Evolutionary conservation across 2,797 vertebrate species (phyloP), one percentile per base, ranked within the genome.

Genomic region (Adelosebastes latens): DNA sequence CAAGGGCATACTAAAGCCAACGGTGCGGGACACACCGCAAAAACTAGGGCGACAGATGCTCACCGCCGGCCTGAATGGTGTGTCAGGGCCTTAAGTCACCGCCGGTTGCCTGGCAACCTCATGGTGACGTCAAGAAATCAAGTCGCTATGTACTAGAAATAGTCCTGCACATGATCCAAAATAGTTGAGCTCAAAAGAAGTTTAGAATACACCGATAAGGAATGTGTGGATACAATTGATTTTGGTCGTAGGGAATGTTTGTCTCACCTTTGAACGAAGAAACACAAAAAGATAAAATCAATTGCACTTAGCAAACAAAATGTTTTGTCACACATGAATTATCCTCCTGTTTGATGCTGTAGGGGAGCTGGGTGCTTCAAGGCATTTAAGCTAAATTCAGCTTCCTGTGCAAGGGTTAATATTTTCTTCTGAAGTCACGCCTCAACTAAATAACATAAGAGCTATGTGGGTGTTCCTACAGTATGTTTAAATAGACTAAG

Each of bases 401-500:
- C 10, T 4, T 7, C 13, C n/a, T 49, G 10, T 78, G 72, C 12
- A 77, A 31, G 56, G 42, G 69, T 62, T 80, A 59, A 73, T 63
- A 39, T 71, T 80, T 80, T 78, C 58, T 64, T 72, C 61, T 68
- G n/a, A 75, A 70, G 63, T 62, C 53, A 20, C 0, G 27, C 55
- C 72, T 67, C 4, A 52, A 18, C 72, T 78, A 49, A 77, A 86
- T 82, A 80, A 81, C 72, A 77, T 36, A 76, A 68, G 60, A 82
- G 71, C 80, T 72, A 63, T 79, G 81, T 88, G 84, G 84, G 66
- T 66, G 56, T 75, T 66, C 42, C 59, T 70, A 29, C 53, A 58
- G 68, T 55, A 20, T 56, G 74, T 80, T 83, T 78, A 81, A 87
- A 86, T 79, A 76, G 72, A 89, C 70, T 49, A 14, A 80, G 65